These are phyloP conservation scores for Monochamus saltuarius DNA, from an alignment of 1,140 invertebrate genomes.

Conservation along the genomic window DNA sequence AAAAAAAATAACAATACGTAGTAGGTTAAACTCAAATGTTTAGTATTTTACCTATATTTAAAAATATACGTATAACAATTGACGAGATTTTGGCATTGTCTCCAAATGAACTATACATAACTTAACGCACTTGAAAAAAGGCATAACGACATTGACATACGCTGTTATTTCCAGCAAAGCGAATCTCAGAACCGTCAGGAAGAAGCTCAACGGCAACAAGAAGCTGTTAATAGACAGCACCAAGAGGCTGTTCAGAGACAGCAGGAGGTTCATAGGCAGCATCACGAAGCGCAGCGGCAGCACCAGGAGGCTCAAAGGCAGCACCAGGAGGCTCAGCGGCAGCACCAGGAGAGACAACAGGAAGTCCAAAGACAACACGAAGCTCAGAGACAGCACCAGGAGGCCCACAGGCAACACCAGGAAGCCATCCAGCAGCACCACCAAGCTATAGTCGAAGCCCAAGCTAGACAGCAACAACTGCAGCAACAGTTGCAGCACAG, in stretches of 20 bases:
- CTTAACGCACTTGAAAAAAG: too few relatives aligned
- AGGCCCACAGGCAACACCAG: constrained; percentile 38
- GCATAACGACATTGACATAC: too few relatives aligned
- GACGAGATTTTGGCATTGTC: too few relatives aligned
- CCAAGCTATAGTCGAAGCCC: constrained; percentile 42
- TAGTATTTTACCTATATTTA: too few relatives aligned
- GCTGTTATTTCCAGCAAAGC: constrained; percentile 34
- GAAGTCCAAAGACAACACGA: constrained; percentile 39
- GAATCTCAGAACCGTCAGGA: constrained; percentile 39
- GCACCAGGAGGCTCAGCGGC: constrained; percentile 39
- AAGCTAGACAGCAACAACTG: constrained; percentile 40
- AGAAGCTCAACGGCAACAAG: constrained; percentile 42
- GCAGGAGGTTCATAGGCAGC: constrained; percentile 41
- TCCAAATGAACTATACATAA: too few relatives aligned
- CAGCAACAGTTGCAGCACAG: constrained; percentile 31
- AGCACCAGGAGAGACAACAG: constrained; percentile 46
- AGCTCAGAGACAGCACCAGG: constrained; percentile 41
- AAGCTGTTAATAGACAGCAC: constrained; percentile 41
- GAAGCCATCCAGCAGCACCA: constrained; percentile 41
- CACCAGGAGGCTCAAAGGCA: constrained; percentile 41
- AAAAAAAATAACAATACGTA: too few relatives aligned
- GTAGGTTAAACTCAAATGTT: too few relatives aligned
- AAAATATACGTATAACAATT: too few relatives aligned
- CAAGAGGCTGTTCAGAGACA: constrained; percentile 42
- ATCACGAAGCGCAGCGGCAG: constrained; percentile 45